Base-by-base conservation (phyloP, 2,888 invertebrate genomes). In the Helobdella robusta region DNA sequence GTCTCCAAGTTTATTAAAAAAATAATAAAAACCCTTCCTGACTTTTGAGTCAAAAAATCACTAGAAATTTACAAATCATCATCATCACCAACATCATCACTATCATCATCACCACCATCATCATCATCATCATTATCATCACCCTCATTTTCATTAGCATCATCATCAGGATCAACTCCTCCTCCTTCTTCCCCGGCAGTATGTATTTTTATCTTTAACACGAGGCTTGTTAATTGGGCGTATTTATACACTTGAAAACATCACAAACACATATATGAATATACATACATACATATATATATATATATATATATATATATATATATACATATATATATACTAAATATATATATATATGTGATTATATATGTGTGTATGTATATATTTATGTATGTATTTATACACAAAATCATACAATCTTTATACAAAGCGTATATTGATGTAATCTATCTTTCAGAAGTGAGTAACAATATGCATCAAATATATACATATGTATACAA, bases 91-190 rank as follows among this genome's bases (percentile, higher is more conserved):
- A 30, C 61, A 50, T 50, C 50, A 62, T 50, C 62, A 62, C 23
- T 35, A 62, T 46, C 50, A 62, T 50, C 62, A 62, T 50, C 62
- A 62, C 34, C 62, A 62, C 34, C 62, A 50, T n/a, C 62, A 62
- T 62, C 34, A 50, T 2, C 50, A 62, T 50, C 32, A 62, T 50
- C 62, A 50, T 32, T 50, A 62, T 32, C 62, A 62, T 62, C 62
- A 50, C 3, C 62, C 48, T 62, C 62, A 62, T 50, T 50, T 50
- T 32, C 62, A 62, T 28, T 50, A 62, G 48, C 62, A 62, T 62
- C 32, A 62, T 62, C 62, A 46, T 34, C 59, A 6, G n/a, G 32
- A 15, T 34, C 35, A 20, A 5, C 8, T 23, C 8, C 28, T 56
- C 4, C 28, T 56, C 56, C n/a, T n/a, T n/a, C n/a, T n/a, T n/a